Evolutionary conservation across 1,140 invertebrate genomes (phyloP).

Genomic region (Probaryconus sp.): DNA sequence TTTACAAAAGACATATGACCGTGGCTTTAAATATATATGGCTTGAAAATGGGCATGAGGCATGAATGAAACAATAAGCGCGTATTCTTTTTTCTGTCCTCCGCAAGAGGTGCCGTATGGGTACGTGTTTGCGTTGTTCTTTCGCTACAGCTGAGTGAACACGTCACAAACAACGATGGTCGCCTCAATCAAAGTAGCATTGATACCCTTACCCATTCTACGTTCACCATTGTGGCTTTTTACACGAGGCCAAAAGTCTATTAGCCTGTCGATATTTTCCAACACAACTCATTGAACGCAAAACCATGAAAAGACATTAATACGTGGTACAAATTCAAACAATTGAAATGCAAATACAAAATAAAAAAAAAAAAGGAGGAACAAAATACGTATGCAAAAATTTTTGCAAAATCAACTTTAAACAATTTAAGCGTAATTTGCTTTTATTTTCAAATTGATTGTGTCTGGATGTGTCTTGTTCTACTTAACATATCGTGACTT

Average conservation of each 20-base stretch:
- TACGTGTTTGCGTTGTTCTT: constrained; percentile 64
- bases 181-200: constrained; percentile 76
- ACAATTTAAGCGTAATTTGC: no score
- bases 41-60: constrained; percentile 24
- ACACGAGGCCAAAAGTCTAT: constrained; percentile 70
- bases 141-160: constrained; percentile 72
- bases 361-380: no score
- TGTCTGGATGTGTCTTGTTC: no score
- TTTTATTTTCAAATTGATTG: no score
- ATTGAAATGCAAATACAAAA: no score
- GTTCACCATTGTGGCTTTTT: constrained; percentile 44
- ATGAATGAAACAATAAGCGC: constrained; percentile 17
- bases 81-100: constrained; percentile 37
- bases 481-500: no score
- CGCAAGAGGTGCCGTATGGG: constrained; percentile 18
- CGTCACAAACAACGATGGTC: constrained; percentile 72
- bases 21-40: no score
- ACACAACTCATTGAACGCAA: constrained; percentile 3
- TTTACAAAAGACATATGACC: no score
- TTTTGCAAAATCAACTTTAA: no score
- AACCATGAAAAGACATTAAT: constrained; percentile 1
- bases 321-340: no score
- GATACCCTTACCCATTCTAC: constrained; percentile 67
- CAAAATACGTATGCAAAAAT: no score
- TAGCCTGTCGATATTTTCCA: constrained; percentile 60